Base-by-base conservation (phyloP, 2,113 vertebrate genomes). In the Coracopsis vasa region DNA sequence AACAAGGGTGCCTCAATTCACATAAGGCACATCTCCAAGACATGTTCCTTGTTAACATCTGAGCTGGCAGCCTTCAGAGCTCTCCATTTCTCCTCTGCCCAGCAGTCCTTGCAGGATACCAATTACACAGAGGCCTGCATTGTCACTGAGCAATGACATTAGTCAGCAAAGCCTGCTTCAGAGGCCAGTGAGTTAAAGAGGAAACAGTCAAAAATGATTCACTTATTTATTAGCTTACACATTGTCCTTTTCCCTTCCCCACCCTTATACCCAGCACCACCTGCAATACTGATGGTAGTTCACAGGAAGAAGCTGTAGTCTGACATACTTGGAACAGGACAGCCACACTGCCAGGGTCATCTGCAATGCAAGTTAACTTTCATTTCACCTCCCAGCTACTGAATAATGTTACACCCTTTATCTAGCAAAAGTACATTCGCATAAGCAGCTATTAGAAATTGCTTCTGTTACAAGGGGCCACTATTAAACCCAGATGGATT, bases 121-220 rank as follows among this genome's bases (percentile, higher is more conserved):
- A 62, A 12, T 67, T 41, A 73, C 56, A 47, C 31, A 53, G 29
- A 86, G 16, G 48, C 71, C 65, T 85, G 42, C 42, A 84, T 0
- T 69, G 66, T 77, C 39, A 45, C 60, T 23, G 16, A 4, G 7
- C 70, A 50, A 60, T 1, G 3, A 58, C 75, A 69, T 93, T 66
- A 93, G 71, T 90, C 92, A 95, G 90, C 66, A 90, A 62, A 83
- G 67, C 80, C 73, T 78, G 71, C 75, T 80, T 71, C 73, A 35
- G 42, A 77, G 47, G 75, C 51, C 91, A 91, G 7, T 0, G 23
- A 95, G 47, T 73, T 80, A 88, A 54, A 61, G 58, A 88, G 54
- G 75, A 74, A 92, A 78, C 71, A 58, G 62, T 18, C 50, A 79
- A 88, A 96, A 73, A 2, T 86, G 91, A 96, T 62, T 97, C 92